Evolutionary conservation across 2,113 vertebrate genomes (phyloP), one percentile per base, ranked within the genome.

Genomic region (Dinomys branickii): DNA sequence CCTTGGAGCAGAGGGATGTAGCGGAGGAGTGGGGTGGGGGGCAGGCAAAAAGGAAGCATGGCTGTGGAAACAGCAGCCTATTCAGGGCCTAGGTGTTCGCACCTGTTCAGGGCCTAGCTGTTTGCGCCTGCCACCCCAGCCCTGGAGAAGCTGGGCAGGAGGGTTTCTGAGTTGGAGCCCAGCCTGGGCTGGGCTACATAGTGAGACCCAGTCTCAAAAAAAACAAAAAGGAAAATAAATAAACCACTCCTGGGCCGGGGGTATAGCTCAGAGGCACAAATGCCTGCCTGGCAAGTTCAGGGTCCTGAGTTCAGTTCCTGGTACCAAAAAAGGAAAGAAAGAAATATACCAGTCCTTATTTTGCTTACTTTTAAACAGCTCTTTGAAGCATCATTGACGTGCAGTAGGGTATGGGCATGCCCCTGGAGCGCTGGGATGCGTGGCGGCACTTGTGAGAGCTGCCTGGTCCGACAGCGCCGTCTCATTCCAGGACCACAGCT

Each of bases 371-470:
- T 41, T 52, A 20, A 54, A 28, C 47, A 33, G 0, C 54, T 20
- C 63, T 58, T 14, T 61, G 54, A 73, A 52, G 33, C 56, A 0
- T 3, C 1, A 33, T 67, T 88, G 50, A 5, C 10, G 1, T n/a
- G 26, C n/a, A 19, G 9, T 52, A 1, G 33, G 20, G 2, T 16
- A 0, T 5, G 3, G 35, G 12, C 12, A 0, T 5, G 22, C 38
- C 54, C 52, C 56, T 1, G 2, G 44, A 22, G 16, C 41, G 2
- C 1, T n/a, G 58, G 35, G 24, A 24, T 5, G 41, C 16, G 73
- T 5, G 4, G 41, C 44, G 24, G 26, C 26, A 5, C 73, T 41
- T 30, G 11, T 44, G 3, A 20, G 67, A 35, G 5, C 73, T 20
- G 41, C 41, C 41, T 41, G 69, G 69, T 9, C 38, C 38, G 38